phyloP scores from a whole-genome alignment of 1,140 invertebrate genomes.

The Diploscapter pachys region DNA sequence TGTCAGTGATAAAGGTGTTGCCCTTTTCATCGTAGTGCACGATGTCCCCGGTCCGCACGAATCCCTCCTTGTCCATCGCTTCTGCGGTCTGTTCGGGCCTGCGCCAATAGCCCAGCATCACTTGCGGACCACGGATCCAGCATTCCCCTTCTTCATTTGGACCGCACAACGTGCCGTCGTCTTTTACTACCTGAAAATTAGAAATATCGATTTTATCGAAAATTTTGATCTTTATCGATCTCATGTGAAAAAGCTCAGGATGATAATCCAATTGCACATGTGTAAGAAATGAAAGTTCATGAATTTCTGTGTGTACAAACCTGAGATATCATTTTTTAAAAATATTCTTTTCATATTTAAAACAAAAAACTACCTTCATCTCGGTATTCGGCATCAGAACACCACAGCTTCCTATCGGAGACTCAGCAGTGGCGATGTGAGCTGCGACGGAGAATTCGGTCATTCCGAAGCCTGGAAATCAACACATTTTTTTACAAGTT shows the following conservation, averaged over 20 bases:
- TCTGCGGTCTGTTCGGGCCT: slow-evolving; percentile 3
- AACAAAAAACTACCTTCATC: slow-evolving; percentile 16
- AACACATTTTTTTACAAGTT: too few species aligned
- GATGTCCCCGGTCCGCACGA: slow-evolving; percentile 29
- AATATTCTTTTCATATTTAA: too few species aligned
- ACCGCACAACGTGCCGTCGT: slow-evolving; percentile 26
- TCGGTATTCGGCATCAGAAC: slow-evolving; percentile 10
- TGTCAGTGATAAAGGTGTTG: slow-evolving; percentile 21
- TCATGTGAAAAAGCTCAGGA: too few species aligned
- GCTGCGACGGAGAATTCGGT: slow-evolving; percentile 24
- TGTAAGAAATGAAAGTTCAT: too few species aligned
- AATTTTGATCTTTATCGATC: too few species aligned
- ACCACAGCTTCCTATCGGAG: slow-evolving; percentile 22
- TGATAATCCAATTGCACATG: too few species aligned
- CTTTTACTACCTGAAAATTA: background rate
- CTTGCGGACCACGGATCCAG: slow-evolving; percentile 27
- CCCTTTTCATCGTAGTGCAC: slow-evolving; percentile 29
- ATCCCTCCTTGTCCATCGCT: slow-evolving; percentile 18
- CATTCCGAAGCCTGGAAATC: slow-evolving; percentile 24
- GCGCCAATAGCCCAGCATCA: slow-evolving; percentile 30
- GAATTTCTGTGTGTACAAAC: too few species aligned
- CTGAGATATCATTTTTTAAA: too few species aligned
- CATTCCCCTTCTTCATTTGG: slow-evolving; percentile 27
- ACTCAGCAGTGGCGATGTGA: slow-evolving; percentile 8
- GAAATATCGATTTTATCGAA: too few species aligned